A percentile compares a stretch with the other conserved stretches of the same genome.
These are phyloP conservation scores for Rattus norvegicus DNA, from an alignment of 2,113 vertebrate genomes.

Conservation along the genomic window DNA sequence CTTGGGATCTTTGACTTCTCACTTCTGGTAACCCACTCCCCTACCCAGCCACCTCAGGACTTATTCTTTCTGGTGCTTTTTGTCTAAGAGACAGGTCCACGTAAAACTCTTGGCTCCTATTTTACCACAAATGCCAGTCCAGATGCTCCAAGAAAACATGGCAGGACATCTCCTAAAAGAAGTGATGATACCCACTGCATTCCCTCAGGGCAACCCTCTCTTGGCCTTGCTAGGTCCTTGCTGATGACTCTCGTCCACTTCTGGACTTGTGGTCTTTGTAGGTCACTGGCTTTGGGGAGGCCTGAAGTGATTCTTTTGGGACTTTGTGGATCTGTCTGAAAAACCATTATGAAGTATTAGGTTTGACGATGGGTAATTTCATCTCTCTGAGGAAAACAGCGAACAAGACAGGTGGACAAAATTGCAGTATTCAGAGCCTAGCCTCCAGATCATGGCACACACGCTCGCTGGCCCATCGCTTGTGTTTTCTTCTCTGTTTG, in stretches of 20 bases:
- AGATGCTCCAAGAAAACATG: not conserved
- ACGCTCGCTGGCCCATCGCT: accelerated
- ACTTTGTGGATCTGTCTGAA: constrained; percentile 21
- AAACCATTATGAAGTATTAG: not conserved
- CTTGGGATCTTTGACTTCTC: not conserved
- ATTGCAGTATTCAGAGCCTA: not conserved
- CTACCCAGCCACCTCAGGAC: not conserved
- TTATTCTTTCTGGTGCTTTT: not conserved
- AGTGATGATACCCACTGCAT: not conserved
- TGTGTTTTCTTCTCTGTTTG: not conserved
- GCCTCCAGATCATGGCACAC: not conserved
- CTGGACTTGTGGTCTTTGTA: not conserved
- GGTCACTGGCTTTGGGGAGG: not conserved
- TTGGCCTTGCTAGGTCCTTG: not conserved
- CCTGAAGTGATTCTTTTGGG: not conserved
- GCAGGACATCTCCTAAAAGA: not conserved
- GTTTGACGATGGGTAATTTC: not conserved
- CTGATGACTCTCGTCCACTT: not conserved
- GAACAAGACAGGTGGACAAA: not conserved
- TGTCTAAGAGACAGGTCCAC: not conserved
- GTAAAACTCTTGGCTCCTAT: not conserved
- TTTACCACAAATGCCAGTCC: not conserved
- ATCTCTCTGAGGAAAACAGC: not conserved
- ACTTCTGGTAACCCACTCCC: not conserved
- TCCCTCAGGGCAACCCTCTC: not conserved